Evolutionary conservation across 2,888 invertebrate genomes (phyloP), one percentile per base, ranked within the genome.

Genomic region (Dysmachus trigonus): DNA sequence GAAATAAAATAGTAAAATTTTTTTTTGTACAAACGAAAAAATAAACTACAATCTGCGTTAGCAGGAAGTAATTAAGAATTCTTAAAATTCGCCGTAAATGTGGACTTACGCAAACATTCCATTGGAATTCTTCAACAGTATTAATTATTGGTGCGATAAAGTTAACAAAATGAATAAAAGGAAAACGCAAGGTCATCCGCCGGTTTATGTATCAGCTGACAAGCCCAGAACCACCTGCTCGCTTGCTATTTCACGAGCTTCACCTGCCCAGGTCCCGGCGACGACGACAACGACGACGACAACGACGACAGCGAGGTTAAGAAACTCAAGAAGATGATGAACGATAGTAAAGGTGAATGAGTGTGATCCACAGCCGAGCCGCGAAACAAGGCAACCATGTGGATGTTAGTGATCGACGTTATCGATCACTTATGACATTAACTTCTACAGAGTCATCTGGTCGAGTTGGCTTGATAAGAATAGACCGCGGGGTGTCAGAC

Each of bases 251-350:
- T 62, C 62, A 27, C 62, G 62, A 62, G 27, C 22, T 62, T 73
- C 35, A 76, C 76, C 76, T 76, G 76, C 33, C 27, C 31, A n/a
- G 62, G 27, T 62, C 62, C 62, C 62, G 62, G 47, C n/a, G n/a
- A 27, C 51, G 18, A 47, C 27, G 10, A 3, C n/a, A 31, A 79
- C 38, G 10, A 38, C 38, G 38, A 10, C 10, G 38, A 38, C 38
- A 15, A 41, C 38, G 38, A 30, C 51, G 10, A n/a, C 30, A 27
- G 13, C 33, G 79, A 79, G 79, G 79, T 79, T 47, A 79, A 79
- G 79, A 79, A 79, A 79, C 79, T 79, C 79, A 31, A 79, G 30
- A 79, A 30, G 73, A 33, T 79, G 35, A 41, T 79, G 47, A 79
- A 47, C 79, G 51, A 79, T 79, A 79, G 79, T 79, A 79, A 47